Evolutionary conservation across 2,113 vertebrate species (phyloP).

Genomic region (Calcarius ornatus): DNA sequence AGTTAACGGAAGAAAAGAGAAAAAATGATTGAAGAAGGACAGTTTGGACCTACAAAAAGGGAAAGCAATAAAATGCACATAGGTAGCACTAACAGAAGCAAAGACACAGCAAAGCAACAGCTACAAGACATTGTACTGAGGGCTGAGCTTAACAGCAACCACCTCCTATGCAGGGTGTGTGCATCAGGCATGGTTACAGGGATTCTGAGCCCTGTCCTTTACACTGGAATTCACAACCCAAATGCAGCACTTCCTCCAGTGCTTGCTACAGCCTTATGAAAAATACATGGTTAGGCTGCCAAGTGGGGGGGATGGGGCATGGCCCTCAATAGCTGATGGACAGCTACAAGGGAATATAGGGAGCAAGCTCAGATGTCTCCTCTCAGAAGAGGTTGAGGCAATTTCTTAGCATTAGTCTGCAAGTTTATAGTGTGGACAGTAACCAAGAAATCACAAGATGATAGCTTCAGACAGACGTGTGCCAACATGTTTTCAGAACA

Average conservation of each 20-base stretch:
- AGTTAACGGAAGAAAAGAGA: not conserved
- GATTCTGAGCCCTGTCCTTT: not conserved
- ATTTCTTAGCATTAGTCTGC: not conserved
- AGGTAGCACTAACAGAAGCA: not conserved
- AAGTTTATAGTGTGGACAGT: not conserved
- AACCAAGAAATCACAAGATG: not conserved
- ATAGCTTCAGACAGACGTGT: not conserved
- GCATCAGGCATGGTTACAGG: not conserved
- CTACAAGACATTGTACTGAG: not conserved
- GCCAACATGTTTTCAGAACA: not conserved
- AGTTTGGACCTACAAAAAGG: not conserved
- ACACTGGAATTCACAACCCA: not conserved
- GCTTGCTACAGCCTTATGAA: not conserved
- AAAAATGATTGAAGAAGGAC: not conserved
- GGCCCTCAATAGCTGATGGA: not conserved
- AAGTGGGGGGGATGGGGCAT: fast-evolving
- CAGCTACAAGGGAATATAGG: not conserved
- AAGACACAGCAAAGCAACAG: not conserved
- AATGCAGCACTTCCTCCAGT: not conserved
- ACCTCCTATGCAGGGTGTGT: not conserved
- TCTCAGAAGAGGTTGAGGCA: not conserved
- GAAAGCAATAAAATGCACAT: not conserved
- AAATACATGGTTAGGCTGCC: not conserved
- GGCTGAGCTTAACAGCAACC: fast-evolving
- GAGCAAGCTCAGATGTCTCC: not conserved